These are phyloP conservation scores for Plodia interpunctella DNA, from an alignment of 1,140 invertebrate species.

Conservation along the genomic window DNA sequence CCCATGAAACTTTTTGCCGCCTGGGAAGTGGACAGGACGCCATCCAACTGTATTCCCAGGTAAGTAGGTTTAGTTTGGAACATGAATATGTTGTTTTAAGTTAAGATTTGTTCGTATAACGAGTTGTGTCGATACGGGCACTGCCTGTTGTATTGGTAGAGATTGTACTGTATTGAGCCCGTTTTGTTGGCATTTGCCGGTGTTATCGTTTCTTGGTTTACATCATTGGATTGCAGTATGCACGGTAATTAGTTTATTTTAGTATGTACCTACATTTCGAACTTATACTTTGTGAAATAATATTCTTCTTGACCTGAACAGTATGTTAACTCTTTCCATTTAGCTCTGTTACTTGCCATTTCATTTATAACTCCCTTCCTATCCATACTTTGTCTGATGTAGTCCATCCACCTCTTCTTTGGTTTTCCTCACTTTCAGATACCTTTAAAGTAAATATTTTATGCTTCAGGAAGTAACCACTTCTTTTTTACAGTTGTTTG, in stretches of 20 bases:
- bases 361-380: too few relatives aligned
- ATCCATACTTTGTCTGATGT: too few relatives aligned
- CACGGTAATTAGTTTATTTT: too few relatives aligned
- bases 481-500: too few relatives aligned
- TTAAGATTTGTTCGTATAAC: neutral
- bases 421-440: too few relatives aligned
- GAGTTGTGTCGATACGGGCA: neutral
- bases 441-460: too few relatives aligned
- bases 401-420: too few relatives aligned
- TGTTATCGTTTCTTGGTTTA: neutral
- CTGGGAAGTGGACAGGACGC: slow-evolving; percentile 97
- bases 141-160: neutral
- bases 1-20: slow-evolving; percentile 98
- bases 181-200: neutral
- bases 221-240: neutral
- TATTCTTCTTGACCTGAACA: too few relatives aligned
- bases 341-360: too few relatives aligned
- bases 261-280: too few relatives aligned
- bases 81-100: neutral
- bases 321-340: too few relatives aligned
- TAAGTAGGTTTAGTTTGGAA: slow-evolving; percentile 57
- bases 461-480: too few relatives aligned
- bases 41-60: slow-evolving; percentile 97
- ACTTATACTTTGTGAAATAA: neutral
- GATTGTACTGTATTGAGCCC: neutral